These are phyloP conservation scores for Leptothorax acervorum DNA, from an alignment of 2,888 invertebrate genomes.

Conservation along the genomic window DNA sequence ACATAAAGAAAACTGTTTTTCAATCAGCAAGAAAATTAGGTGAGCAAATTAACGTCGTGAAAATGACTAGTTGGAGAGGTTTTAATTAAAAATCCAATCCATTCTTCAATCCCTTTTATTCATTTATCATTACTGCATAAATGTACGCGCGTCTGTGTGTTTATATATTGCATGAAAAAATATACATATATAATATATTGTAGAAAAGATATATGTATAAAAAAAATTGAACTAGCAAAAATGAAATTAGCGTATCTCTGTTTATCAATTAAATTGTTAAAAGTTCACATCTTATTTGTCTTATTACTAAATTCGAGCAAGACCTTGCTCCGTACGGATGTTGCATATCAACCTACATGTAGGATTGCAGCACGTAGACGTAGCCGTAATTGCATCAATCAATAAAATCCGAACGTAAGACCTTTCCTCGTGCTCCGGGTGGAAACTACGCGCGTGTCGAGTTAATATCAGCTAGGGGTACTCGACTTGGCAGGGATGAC, in stretches of 20 bases:
- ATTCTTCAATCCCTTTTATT: neutral
- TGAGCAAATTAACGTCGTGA: neutral
- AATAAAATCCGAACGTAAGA: constrained; percentile 25
- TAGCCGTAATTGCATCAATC: constrained; percentile 22
- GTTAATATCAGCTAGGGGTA: constrained; percentile 32
- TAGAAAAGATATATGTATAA: neutral
- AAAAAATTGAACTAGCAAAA: neutral
- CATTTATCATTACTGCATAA: neutral
- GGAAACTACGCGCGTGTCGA: constrained; percentile 10
- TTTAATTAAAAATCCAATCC: constrained; percentile 25
- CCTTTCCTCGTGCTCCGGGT: neutral
- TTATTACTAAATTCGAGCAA: neutral
- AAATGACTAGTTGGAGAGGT: neutral
- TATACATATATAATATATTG: too few relatives aligned
- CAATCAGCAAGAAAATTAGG: neutral
- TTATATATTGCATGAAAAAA: neutral
- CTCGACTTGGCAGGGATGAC: constrained; percentile 46
- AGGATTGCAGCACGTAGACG: constrained; percentile 4
- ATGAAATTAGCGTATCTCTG: neutral
- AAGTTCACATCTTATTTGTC: neutral
- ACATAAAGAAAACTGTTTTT: neutral
- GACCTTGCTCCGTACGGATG: neutral
- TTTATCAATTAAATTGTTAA: neutral
- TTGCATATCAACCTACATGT: neutral
- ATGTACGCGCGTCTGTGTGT: neutral